A percentile compares a stretch with the other conserved stretches of the same genome.
phyloP scores from a whole-genome alignment of 1,140 invertebrate genomes.

The Parasteatoda tepidariorum region DNA sequence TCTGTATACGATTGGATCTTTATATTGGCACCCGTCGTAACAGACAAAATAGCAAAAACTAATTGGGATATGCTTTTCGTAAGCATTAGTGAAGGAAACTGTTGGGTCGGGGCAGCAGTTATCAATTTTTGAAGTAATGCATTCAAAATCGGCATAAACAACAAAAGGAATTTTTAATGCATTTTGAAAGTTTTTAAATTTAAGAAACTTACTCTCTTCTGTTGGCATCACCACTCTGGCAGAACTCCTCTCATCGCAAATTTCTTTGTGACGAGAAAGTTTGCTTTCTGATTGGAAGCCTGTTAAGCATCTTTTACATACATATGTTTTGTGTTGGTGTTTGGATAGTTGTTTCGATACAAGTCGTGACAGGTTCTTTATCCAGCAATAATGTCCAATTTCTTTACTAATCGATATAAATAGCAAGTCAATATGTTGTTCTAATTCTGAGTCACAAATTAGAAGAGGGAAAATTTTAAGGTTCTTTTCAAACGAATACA shows the following conservation, averaged over 20 bases:
- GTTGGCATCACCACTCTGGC: neutral
- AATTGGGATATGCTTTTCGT: too few species aligned
- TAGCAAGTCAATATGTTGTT: neutral
- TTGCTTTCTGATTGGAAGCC: neutral
- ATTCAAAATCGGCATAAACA: conserved; percentile 3
- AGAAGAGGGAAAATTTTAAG: neutral
- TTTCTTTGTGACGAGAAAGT: neutral
- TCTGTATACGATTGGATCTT: neutral
- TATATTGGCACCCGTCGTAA: neutral
- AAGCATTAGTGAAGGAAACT: neutral
- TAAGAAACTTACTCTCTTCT: neutral
- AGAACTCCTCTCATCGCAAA: neutral
- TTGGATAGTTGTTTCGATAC: neutral
- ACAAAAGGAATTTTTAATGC: neutral
- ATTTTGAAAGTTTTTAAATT: conserved; percentile 1
- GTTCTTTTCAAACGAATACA: neutral
- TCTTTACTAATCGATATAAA: neutral
- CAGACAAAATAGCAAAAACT: neutral
- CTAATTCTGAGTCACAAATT: neutral
- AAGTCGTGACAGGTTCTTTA: neutral
- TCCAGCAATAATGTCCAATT: neutral
- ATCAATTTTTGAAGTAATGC: neutral
- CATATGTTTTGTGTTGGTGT: neutral
- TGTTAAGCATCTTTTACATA: neutral
- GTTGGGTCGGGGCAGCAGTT: neutral